Base-by-base conservation (phyloP, 2,797 vertebrate species). In the Paramormyrops hopkinsi region DNA sequence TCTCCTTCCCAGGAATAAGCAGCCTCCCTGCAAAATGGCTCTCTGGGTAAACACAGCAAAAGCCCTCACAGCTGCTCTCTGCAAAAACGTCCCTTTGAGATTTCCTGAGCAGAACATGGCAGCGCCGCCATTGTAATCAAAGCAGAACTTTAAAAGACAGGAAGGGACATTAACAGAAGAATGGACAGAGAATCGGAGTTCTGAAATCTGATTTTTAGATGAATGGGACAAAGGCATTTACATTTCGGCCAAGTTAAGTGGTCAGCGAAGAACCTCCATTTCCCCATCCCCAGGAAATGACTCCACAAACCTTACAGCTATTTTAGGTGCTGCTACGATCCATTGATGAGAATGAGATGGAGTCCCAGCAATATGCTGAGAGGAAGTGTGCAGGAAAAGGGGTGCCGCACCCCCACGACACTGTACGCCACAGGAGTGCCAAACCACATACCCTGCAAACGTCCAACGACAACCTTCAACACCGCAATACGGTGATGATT, bases 71-170 rank as follows among this genome's bases (percentile, higher is more conserved):
- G 7, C 84, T 33, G 11, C 29, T 86, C 8, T 25, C 22, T 86
- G 51, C 84, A n/a, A 56, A 54, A 25, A 53, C 0, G 14, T 17
- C 11, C 46, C 25, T 25, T 51, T 5, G n/a, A 6, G 8, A 56
- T 86, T 54, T 19, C 29, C 84, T 33, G 9, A 86, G 44, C n/a
- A 29, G 25, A 22, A 50, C 83, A 56, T 4, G 11, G 48, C n/a
- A 86, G 29, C 48, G 1, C 5, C 11, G 5, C 22, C n/a, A 53
- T 37, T 37, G 29, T 37, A 86, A 37, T 86, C 25, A 86, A 37
- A 88, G 89, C 89, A 65, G 83, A 51, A 83, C 84, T 91, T 90
- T 29, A 88, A 90, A 87, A 86, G 46, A 87, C 88, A 91, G 90
- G 88, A 90, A 90, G 90, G 73, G 25, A 29, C 86, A 84, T 37